Base-by-base conservation (phyloP, 1,140 invertebrate species). In the Hypsibius dujardini region DNA sequence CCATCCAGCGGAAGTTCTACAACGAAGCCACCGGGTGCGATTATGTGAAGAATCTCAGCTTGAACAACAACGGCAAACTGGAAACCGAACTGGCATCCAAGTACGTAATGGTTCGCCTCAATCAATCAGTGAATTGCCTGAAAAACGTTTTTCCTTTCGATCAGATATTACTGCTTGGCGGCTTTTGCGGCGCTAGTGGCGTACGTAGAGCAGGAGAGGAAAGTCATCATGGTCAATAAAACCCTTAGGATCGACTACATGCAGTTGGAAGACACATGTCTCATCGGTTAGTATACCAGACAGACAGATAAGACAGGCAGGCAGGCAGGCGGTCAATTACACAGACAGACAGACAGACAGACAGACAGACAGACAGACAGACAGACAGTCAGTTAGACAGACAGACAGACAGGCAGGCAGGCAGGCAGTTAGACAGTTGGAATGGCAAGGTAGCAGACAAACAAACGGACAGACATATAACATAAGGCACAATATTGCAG, bases 131-230 rank as follows among this genome's bases (percentile, higher is more conserved):
- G 28, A 28, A 28, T 56, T 12, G 7, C 50, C 7, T 56, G 50
- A 56, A n/a, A 12, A 12, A 56, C n/a, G 50, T 7, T 56, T 56
- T 56, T 56, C 71, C 40, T 72, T 46, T 74, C 15, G 73, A 70
- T 62, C 70, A 82, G 87, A 75, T 92, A 90, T 79, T 93, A 92
- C 77, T 87, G 88, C 59, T 78, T 94, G 59, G 85, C 89, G 70
- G 86, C 90, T 28, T 85, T 85, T 40, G 84, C 87, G 67, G 90
- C 90, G 1, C 80, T 95, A 1, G 77, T 93, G 1, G 90, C 87
- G 75, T 94, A 92, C 77, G 82, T 91, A 59, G 81, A 82, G 73
- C 79, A 78, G 72, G 78, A 79, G 71, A 78, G 79, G 74, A 80
- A 80, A 72, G 76, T 78, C 42, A 73, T 78, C 7, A 78, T 76